Evolutionary conservation across 2,888 invertebrate genomes (phyloP), one percentile per base, ranked within the genome.

Genomic region (Platypus cylindrus): DNA sequence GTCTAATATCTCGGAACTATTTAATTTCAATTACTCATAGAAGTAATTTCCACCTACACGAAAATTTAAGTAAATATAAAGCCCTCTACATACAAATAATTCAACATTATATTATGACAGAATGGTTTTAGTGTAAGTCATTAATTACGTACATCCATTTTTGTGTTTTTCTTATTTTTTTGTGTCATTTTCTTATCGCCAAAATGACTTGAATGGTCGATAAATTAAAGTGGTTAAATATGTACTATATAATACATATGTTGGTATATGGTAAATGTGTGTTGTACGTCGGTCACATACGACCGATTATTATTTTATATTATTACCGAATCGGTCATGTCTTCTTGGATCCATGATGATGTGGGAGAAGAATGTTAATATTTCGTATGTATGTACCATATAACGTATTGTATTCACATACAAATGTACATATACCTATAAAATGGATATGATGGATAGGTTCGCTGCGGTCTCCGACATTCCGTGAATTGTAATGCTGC

Each of bases 381-480:
- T 44, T 47, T 47, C 46, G 46, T 49, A 36, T 28, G 36, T 34
- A 34, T 13, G n/a, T 16, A 11, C 13, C 27, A 16, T 27, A 16
- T 27, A 27, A 3, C 27, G 20, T 5, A 9, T 16, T 12, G 15
- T 13, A n/a, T n/a, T n/a, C n/a, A n/a, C n/a, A n/a, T n/a, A n/a
- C n/a, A n/a, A n/a, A n/a, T n/a, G n/a, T n/a, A 30, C 17, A 29
- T 9, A 12, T 41, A 50, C 48, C 49, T 48, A 48, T 28, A n/a
- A n/a, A n/a, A n/a, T n/a, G n/a, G 17, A 18, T 49, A 46, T 55
- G 54, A 53, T 55, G 51, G 51, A 55, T 54, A 44, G 45, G 47
- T 49, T 48, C 45, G 45, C 44, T 45, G 37, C 35, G 23, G 37
- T 37, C 40, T 44, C n/a, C 48, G 45, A 49, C 47, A 46, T 48